Percentiles rank a stretch among this genome's conserved stretches.
phyloP scores from a whole-genome alignment of 2,797 vertebrate genomes.

The Cygnus olor region DNA sequence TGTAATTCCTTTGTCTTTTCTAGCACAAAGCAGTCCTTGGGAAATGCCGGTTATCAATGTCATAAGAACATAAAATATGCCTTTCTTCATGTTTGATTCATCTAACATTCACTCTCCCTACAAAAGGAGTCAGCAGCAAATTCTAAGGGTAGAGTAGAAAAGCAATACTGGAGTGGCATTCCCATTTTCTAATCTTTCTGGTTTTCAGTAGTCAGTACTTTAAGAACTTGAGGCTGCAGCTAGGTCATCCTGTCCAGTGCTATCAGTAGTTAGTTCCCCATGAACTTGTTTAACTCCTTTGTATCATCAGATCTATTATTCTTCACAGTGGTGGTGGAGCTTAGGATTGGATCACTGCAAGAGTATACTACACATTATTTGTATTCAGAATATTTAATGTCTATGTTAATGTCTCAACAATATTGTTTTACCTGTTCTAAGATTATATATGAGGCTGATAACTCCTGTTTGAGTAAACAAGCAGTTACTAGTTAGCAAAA shows the following conservation, averaged over 20 bases:
- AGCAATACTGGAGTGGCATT: not conserved
- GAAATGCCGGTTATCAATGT: not conserved
- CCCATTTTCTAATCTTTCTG: not conserved
- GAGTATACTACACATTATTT: not conserved
- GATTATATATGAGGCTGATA: not conserved
- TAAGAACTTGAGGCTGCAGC: not conserved
- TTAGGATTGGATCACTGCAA: not conserved
- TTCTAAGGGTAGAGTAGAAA: not conserved
- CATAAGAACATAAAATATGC: not conserved
- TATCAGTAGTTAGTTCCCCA: not conserved
- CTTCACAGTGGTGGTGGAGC: not conserved
- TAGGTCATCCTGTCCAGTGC: not conserved
- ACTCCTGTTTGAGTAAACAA: conserved; percentile 21
- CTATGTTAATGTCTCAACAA: not conserved
- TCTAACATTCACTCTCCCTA: not conserved
- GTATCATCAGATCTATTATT: conserved; percentile 16
- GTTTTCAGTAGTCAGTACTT: not conserved
- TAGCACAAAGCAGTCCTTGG: not conserved
- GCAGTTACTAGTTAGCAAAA: conserved; percentile 23
- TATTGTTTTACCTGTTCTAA: not conserved
- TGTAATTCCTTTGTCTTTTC: not conserved
- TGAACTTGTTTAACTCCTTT: not conserved
- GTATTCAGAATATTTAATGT: conserved; percentile 31
- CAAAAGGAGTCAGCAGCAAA: not conserved
- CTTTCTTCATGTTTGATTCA: not conserved